Conservation (phyloP, 2,888 invertebrate genomes). For the Diloba caeruleocephala region DNA sequence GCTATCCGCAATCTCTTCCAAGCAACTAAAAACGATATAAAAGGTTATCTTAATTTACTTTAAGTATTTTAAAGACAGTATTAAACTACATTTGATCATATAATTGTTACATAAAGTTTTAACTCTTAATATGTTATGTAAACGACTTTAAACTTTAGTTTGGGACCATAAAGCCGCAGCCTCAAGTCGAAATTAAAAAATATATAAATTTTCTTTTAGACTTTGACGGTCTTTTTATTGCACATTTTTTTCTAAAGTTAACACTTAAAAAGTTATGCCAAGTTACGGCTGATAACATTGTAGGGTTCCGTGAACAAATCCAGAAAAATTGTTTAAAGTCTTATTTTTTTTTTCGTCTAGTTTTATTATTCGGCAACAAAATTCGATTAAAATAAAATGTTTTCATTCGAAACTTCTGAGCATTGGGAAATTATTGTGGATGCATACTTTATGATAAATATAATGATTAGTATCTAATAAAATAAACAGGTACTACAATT, state of each 20-base stretch:
- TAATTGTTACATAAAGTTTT: conserved; percentile 39
- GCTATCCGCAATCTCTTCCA: too few relatives aligned
- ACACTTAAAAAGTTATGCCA: conserved; percentile 55
- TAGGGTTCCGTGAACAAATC: conserved; percentile 11
- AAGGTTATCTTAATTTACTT: conserved; percentile 29
- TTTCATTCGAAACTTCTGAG: too few relatives aligned
- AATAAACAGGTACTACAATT: too few relatives aligned
- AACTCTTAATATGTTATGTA: conserved; percentile 6
- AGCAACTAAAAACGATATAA: too few relatives aligned
- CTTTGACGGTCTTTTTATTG: conserved; percentile 51
- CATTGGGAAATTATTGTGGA: too few relatives aligned
- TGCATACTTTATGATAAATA: too few relatives aligned
- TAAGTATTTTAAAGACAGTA: conserved; percentile 17
- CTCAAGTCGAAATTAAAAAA: conserved; percentile 20
- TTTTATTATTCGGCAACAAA: too few relatives aligned
- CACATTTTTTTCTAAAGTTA: conserved; percentile 42
- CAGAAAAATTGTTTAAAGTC: background rate
- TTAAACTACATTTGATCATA: conserved; percentile 17
- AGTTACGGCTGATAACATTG: conserved; percentile 43
- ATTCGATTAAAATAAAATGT: too few relatives aligned
- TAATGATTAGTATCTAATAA: too few relatives aligned
- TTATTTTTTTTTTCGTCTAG: too few relatives aligned
- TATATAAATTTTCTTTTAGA: conserved; percentile 28
- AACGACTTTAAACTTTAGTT: conserved; percentile 17
- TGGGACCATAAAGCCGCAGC: conserved; percentile 14